Conservation (phyloP, 2,113 vertebrate genomes). For the Pygoscelis adeliae region DNA sequence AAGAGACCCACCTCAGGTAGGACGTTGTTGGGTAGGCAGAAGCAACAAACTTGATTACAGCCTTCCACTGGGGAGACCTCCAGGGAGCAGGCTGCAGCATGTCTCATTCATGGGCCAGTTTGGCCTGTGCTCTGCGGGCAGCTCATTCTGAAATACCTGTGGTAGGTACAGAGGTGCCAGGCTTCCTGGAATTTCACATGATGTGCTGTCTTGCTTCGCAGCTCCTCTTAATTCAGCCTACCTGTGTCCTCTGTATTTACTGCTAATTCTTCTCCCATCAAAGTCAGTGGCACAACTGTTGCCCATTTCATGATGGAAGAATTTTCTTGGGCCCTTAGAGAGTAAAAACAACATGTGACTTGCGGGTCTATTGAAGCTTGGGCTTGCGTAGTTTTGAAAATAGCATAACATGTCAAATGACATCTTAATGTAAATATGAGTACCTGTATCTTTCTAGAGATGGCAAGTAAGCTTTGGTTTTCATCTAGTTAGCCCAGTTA, state of each 20-base stretch:
- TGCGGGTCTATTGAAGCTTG: neutral
- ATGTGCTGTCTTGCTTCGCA: neutral
- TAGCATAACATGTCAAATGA: neutral
- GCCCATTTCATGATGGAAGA: neutral
- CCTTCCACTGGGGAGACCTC: neutral
- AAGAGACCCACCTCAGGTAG: neutral
- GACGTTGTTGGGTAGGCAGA: neutral
- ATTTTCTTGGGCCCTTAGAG: neutral
- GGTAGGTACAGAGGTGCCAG: neutral
- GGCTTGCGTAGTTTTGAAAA: neutral
- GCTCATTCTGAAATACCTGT: neutral
- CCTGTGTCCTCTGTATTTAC: neutral
- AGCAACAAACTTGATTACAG: neutral
- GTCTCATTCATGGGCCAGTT: neutral
- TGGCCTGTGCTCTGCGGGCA: neutral
- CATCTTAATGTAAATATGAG: neutral
- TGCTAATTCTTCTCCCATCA: neutral
- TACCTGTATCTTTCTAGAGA: neutral
- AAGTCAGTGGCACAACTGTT: neutral
- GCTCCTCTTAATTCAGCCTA: neutral
- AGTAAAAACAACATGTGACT: rapidly evolving
- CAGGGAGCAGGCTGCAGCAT: neutral
- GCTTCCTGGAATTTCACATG: neutral
- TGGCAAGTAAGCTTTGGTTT: neutral
- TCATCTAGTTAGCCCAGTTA: neutral